Base-by-base conservation (phyloP, 92 coral and sea anemone genomes). In the Diadumene lineata region DNA sequence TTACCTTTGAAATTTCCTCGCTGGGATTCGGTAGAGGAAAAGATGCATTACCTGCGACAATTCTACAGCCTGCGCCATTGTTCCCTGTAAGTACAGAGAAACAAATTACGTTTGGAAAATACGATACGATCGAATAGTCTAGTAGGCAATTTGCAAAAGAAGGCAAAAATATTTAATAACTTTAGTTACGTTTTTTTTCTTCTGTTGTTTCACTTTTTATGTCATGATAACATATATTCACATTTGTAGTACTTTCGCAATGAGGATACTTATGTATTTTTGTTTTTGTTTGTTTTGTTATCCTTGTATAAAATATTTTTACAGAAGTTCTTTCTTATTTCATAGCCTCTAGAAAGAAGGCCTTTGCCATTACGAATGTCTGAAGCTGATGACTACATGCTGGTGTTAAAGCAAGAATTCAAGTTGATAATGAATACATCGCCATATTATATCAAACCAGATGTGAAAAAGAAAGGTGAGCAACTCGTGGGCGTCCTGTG, bases 21-120 rank as follows among this genome's bases (percentile, higher is more conserved):
- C 62, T 94, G 31, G 98, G 98, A 34, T 81, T 94, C 69, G 92
- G 93, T 34, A 85, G 97, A 66, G 98, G 98, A 68, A 46, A 63
- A 82, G 98, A 94, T 22, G 89, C 94, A 3, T 68, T 94, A 30
- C 98, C 98, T 10, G 87, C 98, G 34, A 73, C 98, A 25, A 94
- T 86, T 43, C 84, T 82, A 15, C 98, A 94, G 43, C 98, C 98
- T 31, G 97, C 98, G 18, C 97, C 98, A 18, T 43, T 86, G 31
- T 94, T 69, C 73, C 98, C 98, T 17, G 98, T 94, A 43, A 79
- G 97, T 75, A 28, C 31, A 58, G 56, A 21, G n/a, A n/a, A n/a
- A n/a, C n/a, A n/a, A n/a, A n/a, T n/a, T n/a, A n/a, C n/a, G n/a
- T n/a, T n/a, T n/a, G n/a, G n/a, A n/a, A n/a, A n/a, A n/a, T n/a